These are phyloP conservation scores for Hydrozoanthus gracilis DNA, from an alignment of 92 coral and sea anemone genomes.

Conservation along the genomic window DNA sequence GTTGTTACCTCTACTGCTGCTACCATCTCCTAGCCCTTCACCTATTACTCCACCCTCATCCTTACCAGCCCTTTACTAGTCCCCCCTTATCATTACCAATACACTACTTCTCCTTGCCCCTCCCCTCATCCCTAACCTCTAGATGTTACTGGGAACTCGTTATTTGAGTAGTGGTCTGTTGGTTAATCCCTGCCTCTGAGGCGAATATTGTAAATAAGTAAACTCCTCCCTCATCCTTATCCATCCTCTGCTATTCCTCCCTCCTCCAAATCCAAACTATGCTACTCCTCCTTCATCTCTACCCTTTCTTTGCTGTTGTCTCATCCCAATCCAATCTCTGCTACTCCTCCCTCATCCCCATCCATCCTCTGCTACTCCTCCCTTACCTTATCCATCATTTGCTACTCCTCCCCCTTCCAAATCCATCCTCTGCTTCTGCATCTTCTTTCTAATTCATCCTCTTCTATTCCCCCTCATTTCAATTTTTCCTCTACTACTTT, in stretches of 20 bases:
- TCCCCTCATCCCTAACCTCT: not conserved
- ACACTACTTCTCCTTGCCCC: not conserved
- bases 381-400: too few relatives aligned
- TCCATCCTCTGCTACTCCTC: not conserved
- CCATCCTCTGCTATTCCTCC: not conserved
- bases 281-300: not conserved
- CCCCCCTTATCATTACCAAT: not conserved
- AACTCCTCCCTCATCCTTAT: not conserved
- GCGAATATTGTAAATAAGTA: too few relatives aligned
- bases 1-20: not conserved
- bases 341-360: not conserved
- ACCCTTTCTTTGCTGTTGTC: not conserved
- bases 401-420: too few relatives aligned
- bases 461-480: too few relatives aligned
- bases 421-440: too few relatives aligned
- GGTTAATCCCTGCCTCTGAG: not conserved
- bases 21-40: not conserved
- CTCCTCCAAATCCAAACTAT: not conserved
- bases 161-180: too few relatives aligned
- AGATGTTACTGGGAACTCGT: too few relatives aligned
- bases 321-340: too few relatives aligned
- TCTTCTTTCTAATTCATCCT: too few relatives aligned
- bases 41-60: not conserved
- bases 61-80: not conserved
- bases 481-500: too few relatives aligned